Percentiles rank a stretch among this genome's conserved stretches.
Evolutionary conservation across 2,888 invertebrate species (phyloP).

Genomic region (Zootermopsis nevadensis): DNA sequence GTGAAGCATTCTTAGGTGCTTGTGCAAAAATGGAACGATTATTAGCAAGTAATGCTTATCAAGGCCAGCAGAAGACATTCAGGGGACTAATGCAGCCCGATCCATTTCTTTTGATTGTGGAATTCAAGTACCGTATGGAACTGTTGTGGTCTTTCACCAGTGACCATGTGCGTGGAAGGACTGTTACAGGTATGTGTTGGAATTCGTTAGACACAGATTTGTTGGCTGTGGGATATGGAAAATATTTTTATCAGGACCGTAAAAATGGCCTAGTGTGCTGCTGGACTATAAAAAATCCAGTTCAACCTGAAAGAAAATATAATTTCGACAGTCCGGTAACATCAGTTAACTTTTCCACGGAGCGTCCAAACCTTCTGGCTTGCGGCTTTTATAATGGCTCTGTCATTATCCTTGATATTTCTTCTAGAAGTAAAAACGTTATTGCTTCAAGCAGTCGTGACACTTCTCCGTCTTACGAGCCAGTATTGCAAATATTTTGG

Average conservation of each 20-base stretch:
- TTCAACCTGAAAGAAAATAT: slow-evolving; percentile 78
- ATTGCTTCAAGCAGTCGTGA: slow-evolving; percentile 69
- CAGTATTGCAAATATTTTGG: slow-evolving; percentile 77
- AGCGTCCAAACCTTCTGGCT: slow-evolving; percentile 77
- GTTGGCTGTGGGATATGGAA: slow-evolving; percentile 81
- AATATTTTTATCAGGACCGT: slow-evolving; percentile 69
- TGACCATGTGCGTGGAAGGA: slow-evolving; percentile 65
- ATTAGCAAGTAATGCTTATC: slow-evolving; percentile 75
- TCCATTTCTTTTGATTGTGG: slow-evolving; percentile 71
- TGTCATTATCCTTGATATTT: slow-evolving; percentile 78
- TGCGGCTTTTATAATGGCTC: slow-evolving; percentile 81
- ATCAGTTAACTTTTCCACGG: slow-evolving; percentile 75
- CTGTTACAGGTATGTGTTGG: slow-evolving; percentile 74
- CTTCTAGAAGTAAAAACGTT: slow-evolving; percentile 65
- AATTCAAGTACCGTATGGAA: slow-evolving; percentile 74
- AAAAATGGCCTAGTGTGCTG: slow-evolving; percentile 75
- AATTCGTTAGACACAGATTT: slow-evolving; percentile 77
- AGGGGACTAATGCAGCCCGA: slow-evolving; percentile 73
- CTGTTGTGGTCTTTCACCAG: slow-evolving; percentile 76
- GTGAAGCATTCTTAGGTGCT: slow-evolving; percentile 69
- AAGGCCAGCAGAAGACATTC: slow-evolving; percentile 76
- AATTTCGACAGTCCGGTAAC: slow-evolving; percentile 74
- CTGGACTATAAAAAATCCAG: slow-evolving; percentile 81
- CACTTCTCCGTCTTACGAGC: slow-evolving; percentile 73
- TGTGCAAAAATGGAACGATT: slow-evolving; percentile 77